phyloP scores from a whole-genome alignment of 1,140 invertebrate genomes.

The Anagrus nilaparvatae region DNA sequence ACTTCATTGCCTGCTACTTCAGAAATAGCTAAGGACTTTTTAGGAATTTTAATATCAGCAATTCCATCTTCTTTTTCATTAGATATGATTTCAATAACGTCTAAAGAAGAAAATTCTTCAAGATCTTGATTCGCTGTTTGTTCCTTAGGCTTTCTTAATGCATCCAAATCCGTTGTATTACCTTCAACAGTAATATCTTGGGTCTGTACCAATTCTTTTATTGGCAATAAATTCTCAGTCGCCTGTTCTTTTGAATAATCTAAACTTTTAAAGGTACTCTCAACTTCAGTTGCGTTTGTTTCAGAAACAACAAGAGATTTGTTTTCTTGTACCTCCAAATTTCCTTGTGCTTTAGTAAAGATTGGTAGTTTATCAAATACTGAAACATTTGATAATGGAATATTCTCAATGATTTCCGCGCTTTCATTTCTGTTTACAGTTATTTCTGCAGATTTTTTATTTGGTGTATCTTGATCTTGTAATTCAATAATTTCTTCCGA shows the following conservation, averaged over 20 bases:
- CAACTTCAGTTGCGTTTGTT: too few species aligned
- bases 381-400: slow-evolving; percentile 18
- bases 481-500: too few species aligned
- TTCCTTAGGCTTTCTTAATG: too few species aligned
- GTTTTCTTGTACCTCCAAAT: slow-evolving; percentile 17
- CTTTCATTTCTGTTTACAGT: slow-evolving; percentile 23
- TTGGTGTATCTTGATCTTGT: slow-evolving; percentile 17
- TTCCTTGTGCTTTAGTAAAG: slow-evolving; percentile 17
- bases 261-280: too few species aligned
- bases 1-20: slow-evolving; percentile 10
- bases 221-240: too few species aligned
- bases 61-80: slow-evolving; percentile 29
- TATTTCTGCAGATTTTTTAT: slow-evolving; percentile 18
- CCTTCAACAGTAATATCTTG: too few species aligned
- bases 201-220: too few species aligned
- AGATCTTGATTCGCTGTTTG: too few species aligned
- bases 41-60: slow-evolving; percentile 15
- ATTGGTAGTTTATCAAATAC: slow-evolving; percentile 15
- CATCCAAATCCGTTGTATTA: too few species aligned
- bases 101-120: slow-evolving; percentile 24
- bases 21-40: slow-evolving; percentile 9
- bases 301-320: too few species aligned
- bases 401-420: slow-evolving; percentile 23
- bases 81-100: slow-evolving; percentile 24
- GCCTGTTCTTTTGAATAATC: too few species aligned